Conservation (phyloP, 2,113 vertebrate species). For the Chaenogobius annularis region DNA sequence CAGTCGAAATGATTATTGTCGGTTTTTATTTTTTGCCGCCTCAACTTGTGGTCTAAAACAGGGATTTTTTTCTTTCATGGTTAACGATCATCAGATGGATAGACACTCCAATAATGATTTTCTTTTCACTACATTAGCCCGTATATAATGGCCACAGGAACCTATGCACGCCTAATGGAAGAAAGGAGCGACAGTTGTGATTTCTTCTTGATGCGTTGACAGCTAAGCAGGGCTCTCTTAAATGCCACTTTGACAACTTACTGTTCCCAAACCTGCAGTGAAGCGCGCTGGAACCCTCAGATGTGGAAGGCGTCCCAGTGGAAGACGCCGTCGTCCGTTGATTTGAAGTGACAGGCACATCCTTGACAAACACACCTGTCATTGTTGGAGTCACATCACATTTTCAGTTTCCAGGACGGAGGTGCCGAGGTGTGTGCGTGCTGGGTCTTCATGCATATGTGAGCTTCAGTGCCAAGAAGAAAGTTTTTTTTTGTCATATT, state of each 20-base stretch:
- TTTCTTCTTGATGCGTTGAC: constrained; percentile 21
- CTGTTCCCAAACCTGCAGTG: constrained; percentile 54
- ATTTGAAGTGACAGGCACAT: constrained; percentile 77
- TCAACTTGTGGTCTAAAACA: constrained; percentile 43
- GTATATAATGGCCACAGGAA: constrained; percentile 29
- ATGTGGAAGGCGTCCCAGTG: constrained; percentile 62
- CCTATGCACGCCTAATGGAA: constrained; percentile 31
- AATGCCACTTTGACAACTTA: constrained; percentile 62
- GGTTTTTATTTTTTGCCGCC: constrained; percentile 48
- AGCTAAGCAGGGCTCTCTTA: constrained; percentile 27
- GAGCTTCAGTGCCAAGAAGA: constrained; percentile 48
- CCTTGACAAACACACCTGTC: constrained; percentile 79
- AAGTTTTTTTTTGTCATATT: constrained; percentile 37
- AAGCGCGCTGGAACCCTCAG: constrained; percentile 51
- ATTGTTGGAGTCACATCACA: constrained; percentile 77
- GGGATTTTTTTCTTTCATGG: constrained; percentile 48
- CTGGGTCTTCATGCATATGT: constrained; percentile 48
- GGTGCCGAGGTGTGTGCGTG: constrained; percentile 40
- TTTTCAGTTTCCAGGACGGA: constrained; percentile 61
- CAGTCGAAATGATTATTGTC: constrained; percentile 63
- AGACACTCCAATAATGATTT: constrained; percentile 40
- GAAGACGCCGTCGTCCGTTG: constrained; percentile 61
- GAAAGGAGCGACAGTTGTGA: constrained; percentile 6
- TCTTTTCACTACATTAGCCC: constrained; percentile 19
- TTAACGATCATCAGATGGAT: constrained; percentile 58